These are phyloP conservation scores for Drosophila incognita DNA, from an alignment of 2,888 invertebrate genomes.

Conservation along the genomic window DNA sequence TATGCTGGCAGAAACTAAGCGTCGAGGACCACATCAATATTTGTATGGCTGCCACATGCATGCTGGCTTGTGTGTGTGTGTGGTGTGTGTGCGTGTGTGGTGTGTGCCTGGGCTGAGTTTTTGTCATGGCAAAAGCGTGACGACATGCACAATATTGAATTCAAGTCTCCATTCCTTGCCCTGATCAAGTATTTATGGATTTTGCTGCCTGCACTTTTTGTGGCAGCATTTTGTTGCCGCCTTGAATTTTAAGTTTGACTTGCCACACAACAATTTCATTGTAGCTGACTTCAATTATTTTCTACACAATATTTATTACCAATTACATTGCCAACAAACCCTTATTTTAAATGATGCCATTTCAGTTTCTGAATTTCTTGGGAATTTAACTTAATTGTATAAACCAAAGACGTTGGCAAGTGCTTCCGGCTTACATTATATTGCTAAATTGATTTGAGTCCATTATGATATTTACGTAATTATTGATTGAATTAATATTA, in stretches of 20 bases:
- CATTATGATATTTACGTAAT: neutral
- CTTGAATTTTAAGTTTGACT: slow-evolving; percentile 7
- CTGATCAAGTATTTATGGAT: slow-evolving; percentile 19
- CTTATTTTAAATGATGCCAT: neutral
- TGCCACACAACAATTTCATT: neutral
- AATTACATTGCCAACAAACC: neutral
- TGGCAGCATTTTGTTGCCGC: slow-evolving; percentile 18
- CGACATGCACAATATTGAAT: slow-evolving; percentile 53
- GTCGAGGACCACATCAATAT: slow-evolving; percentile 48
- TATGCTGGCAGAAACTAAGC: slow-evolving; percentile 27
- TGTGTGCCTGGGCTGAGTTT: slow-evolving; percentile 10
- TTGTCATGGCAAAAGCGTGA: slow-evolving; percentile 28
- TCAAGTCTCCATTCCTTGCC: slow-evolving; percentile 19
- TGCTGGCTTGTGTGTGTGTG: slow-evolving; percentile 4
- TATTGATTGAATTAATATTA: neutral
- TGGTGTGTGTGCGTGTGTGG: neutral
- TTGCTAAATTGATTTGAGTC: neutral
- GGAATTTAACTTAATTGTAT: neutral
- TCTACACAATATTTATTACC: neutral
- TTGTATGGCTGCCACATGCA: slow-evolving; percentile 46
- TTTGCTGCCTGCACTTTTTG: slow-evolving; percentile 20
- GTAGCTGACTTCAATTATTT: neutral
- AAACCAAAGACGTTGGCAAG: neutral
- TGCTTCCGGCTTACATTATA: neutral
- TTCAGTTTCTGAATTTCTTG: neutral